phyloP scores from a whole-genome alignment of 2,113 vertebrate species.

The Triplophysa siluroides region DNA sequence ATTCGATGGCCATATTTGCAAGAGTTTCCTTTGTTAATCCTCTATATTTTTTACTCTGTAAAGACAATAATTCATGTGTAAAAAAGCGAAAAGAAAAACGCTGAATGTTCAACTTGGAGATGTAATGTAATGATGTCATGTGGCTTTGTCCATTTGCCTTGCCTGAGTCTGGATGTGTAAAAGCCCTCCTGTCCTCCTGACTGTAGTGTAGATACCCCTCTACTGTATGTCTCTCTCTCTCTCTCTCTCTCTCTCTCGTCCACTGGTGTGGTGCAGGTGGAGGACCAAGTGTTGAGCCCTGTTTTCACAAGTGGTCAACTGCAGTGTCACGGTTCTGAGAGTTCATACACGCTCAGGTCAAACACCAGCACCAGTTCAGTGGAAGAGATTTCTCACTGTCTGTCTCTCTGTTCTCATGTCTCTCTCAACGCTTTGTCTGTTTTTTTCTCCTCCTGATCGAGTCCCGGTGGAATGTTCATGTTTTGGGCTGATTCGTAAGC shows the following conservation, averaged over 20 bases:
- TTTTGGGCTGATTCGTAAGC: conserved; percentile 60
- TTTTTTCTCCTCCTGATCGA: conserved; percentile 32
- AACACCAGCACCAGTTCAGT: not conserved
- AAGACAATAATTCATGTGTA: conserved; percentile 58
- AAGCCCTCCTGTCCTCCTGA: conserved; percentile 58
- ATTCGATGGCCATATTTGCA: conserved; percentile 67
- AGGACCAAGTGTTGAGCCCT: conserved; percentile 26
- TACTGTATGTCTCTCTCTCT: conserved; percentile 21
- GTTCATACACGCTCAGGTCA: too few relatives aligned
- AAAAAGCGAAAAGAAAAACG: conserved; percentile 40
- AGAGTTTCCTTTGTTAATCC: conserved; percentile 67
- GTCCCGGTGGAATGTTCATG: conserved; percentile 66
- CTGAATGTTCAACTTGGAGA: conserved; percentile 50
- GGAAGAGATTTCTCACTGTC: not conserved
- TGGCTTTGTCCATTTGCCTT: conserved; percentile 64
- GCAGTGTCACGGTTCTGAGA: too few relatives aligned
- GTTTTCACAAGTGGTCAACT: conserved; percentile 21
- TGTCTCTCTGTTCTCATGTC: conserved; percentile 43
- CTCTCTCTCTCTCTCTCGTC: conserved; percentile 36
- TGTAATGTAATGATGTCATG: conserved; percentile 62
- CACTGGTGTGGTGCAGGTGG: not conserved
- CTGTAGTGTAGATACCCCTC: conserved; percentile 56
- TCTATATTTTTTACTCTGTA: conserved; percentile 73
- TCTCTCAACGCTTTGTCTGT: conserved; percentile 5
- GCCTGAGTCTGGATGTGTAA: conserved; percentile 59